Percentiles rank a stretch among this genome's conserved stretches.
These are phyloP conservation scores for Diachasmimorpha longicaudata DNA, from an alignment of 1,140 invertebrate genomes.

Conservation along the genomic window DNA sequence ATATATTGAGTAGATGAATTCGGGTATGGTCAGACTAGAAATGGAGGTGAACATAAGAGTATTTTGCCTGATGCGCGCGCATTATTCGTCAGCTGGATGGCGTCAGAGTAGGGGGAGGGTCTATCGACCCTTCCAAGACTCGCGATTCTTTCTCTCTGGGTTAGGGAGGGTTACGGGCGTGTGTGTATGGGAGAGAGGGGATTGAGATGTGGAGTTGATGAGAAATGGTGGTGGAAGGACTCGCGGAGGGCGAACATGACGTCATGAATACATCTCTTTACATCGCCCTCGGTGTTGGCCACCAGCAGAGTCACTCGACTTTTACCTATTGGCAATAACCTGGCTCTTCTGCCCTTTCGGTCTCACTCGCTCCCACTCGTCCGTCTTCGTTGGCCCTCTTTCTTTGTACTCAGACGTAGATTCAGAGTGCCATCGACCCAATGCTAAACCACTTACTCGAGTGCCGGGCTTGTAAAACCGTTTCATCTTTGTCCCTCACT, in stretches of 20 bases:
- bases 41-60: slow-evolving; percentile 1
- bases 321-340: neutral
- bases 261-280: neutral
- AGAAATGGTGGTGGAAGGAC: neutral
- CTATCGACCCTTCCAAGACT: slow-evolving; percentile 54
- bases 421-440: neutral
- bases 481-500: neutral
- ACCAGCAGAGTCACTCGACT: neutral
- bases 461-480: neutral
- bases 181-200: slow-evolving; percentile 1
- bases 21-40: neutral
- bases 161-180: slow-evolving; percentile 14
- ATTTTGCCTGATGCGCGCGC: slow-evolving; percentile 22
- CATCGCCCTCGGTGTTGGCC: neutral
- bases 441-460: neutral
- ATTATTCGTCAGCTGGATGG: neutral
- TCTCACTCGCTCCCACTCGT: neutral
- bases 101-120: slow-evolving; percentile 27
- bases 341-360: neutral
- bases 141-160: slow-evolving; percentile 46
- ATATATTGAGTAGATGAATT: neutral
- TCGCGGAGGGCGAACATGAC: slow-evolving; percentile 10
- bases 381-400: neutral
- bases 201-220: neutral
- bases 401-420: neutral